Conservation (phyloP, 1,140 invertebrate genomes). For the Nasonia vitripennis region DNA sequence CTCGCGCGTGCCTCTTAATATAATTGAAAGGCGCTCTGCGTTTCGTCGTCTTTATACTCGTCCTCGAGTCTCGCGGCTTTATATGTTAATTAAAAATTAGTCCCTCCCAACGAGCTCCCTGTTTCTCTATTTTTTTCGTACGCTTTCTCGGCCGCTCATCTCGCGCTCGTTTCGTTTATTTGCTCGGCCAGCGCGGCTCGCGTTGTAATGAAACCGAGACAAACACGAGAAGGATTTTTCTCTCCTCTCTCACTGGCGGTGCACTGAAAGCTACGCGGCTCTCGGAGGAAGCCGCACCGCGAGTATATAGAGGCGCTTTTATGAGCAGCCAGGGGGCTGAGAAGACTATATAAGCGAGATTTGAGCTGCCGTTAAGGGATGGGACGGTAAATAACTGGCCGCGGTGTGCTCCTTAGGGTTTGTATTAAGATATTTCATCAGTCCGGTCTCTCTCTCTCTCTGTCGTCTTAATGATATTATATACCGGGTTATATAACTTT, state of each 20-base stretch:
- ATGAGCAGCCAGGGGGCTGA: conserved; percentile 5
- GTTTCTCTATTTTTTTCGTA: neutral
- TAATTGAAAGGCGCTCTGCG: neutral
- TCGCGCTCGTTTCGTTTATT: conserved; percentile 37
- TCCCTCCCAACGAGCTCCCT: neutral
- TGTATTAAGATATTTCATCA: conserved; percentile 17
- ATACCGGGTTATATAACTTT: too few species aligned
- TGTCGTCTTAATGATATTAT: too few species aligned
- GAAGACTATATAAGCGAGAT: conserved; percentile 26
- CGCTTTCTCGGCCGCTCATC: neutral
- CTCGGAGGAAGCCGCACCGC: neutral
- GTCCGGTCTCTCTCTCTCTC: too few species aligned
- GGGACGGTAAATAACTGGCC: neutral
- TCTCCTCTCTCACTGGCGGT: neutral
- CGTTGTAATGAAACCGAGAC: conserved; percentile 41
- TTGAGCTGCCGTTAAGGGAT: conserved; percentile 35
- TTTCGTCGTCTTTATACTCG: neutral
- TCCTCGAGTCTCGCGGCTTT: conserved; percentile 4
- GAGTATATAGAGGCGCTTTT: conserved; percentile 19
- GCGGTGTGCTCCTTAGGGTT: neutral
- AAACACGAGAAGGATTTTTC: conserved; percentile 44
- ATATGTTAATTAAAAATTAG: conserved; percentile 47
- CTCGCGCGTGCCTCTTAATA: neutral
- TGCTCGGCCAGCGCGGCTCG: neutral
- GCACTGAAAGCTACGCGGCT: neutral